Conservation (phyloP, 2,888 invertebrate species). For the Drosophila mettleri region DNA sequence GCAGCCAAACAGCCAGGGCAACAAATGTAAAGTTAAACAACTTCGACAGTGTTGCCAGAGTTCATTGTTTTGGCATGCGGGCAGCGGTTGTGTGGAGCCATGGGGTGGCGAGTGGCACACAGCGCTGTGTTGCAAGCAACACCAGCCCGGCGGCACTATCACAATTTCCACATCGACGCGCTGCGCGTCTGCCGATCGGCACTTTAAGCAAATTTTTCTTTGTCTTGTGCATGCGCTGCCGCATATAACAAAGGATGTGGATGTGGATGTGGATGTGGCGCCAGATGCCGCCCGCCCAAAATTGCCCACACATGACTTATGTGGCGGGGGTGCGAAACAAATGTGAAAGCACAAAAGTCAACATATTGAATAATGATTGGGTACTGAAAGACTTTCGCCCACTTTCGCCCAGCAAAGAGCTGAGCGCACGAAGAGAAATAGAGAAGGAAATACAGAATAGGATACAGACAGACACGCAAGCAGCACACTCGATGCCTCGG, state of each 20-base stretch:
- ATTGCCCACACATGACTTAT: slow-evolving; percentile 65
- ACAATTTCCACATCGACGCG: slow-evolving; percentile 79
- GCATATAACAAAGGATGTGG: slow-evolving; percentile 9
- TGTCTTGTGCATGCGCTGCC: slow-evolving; percentile 64
- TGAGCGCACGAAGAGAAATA: slow-evolving; percentile 3
- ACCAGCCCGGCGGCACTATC: slow-evolving; percentile 55
- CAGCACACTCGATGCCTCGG: slow-evolving; percentile 10
- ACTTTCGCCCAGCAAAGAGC: slow-evolving; percentile 38
- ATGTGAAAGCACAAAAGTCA: slow-evolving; percentile 79
- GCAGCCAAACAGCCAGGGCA: slow-evolving; percentile 31
- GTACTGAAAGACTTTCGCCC: slow-evolving; percentile 59
- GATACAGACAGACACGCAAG: slow-evolving; percentile 21
- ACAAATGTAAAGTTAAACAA: slow-evolving; percentile 79
- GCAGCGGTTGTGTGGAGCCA: slow-evolving; percentile 9
- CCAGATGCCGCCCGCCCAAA: slow-evolving; percentile 14
- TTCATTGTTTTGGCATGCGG: slow-evolving; percentile 65
- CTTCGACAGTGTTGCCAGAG: slow-evolving; percentile 70
- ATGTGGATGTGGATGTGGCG: too few relatives aligned
- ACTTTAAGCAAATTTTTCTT: slow-evolving; percentile 70
- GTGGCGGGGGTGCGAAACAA: slow-evolving; percentile 69
- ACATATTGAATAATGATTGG: slow-evolving; percentile 81
- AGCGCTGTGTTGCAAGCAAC: slow-evolving; percentile 4
- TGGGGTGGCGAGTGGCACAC: neutral
- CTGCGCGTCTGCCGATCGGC: slow-evolving; percentile 41
- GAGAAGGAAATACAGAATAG: neutral